Conservation (phyloP, 2,113 vertebrate species). For the Bubo blakistoni region DNA sequence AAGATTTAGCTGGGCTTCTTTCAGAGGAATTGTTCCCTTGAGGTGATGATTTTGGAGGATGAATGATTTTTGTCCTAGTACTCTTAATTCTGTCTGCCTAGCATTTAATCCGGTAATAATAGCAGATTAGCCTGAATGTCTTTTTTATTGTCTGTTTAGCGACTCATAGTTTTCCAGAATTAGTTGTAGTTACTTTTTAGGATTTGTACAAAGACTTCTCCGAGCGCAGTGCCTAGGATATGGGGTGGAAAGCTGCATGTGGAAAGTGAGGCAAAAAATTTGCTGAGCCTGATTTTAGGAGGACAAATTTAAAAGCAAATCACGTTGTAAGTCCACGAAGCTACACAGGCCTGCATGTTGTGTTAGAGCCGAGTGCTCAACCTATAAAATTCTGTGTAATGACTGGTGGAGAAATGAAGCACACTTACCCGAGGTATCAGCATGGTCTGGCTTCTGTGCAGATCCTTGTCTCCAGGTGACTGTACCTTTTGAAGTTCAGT, state of each 20-base stretch:
- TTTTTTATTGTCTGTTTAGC: background rate
- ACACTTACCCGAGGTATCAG: background rate
- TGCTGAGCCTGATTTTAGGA: background rate
- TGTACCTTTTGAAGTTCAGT: background rate
- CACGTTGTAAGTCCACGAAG: background rate
- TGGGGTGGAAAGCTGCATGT: background rate
- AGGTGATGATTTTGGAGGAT: background rate
- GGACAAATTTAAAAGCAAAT: background rate
- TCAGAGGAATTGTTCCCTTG: background rate
- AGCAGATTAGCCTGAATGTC: background rate
- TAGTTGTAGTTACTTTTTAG: background rate
- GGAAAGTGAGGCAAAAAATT: background rate
- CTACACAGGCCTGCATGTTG: background rate
- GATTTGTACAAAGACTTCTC: background rate
- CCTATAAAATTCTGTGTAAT: accelerated
- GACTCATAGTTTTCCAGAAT: background rate
- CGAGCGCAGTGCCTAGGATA: accelerated
- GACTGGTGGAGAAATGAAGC: background rate
- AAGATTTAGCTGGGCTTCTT: background rate
- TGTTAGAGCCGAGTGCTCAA: background rate
- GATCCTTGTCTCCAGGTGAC: background rate
- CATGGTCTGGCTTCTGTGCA: background rate
- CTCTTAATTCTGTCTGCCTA: background rate
- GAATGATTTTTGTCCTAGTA: background rate
- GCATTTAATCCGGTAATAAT: background rate